Evolutionary conservation across 2,113 vertebrate genomes (phyloP).

Genomic region (Eptesicus fuscus): DNA sequence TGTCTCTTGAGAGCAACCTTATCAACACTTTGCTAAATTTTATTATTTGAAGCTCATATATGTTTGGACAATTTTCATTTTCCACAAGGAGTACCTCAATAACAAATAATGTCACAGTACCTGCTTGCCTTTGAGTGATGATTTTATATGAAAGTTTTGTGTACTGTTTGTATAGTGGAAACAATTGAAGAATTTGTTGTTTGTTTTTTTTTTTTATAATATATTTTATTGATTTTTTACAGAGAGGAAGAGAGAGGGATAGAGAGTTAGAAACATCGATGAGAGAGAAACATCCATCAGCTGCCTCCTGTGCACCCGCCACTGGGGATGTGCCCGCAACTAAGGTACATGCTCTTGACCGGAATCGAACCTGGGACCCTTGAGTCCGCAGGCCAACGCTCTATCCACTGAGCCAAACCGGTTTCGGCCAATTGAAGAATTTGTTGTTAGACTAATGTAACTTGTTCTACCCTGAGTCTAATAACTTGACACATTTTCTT

Average conservation of each 20-base stretch:
- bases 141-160: neutral
- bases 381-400: too few relatives aligned
- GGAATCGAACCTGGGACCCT: too few relatives aligned
- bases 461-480: neutral
- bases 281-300: too few relatives aligned
- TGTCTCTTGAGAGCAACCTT: neutral
- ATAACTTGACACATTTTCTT: neutral
- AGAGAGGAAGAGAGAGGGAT: too few relatives aligned
- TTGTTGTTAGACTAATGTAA: neutral
- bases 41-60: neutral
- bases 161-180: neutral
- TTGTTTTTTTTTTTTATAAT: too few relatives aligned
- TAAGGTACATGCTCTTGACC: too few relatives aligned
- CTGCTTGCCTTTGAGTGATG: neutral
- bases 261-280: too few relatives aligned
- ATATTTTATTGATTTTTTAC: too few relatives aligned
- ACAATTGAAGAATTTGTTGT: neutral
- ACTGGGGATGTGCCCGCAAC: too few relatives aligned
- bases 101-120: neutral
- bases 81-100: neutral
- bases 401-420: too few relatives aligned
- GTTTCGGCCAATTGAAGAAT: neutral
- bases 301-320: too few relatives aligned
- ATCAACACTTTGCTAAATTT: neutral
- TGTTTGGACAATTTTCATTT: constrained; percentile 14